phyloP scores from a whole-genome alignment of 2,888 invertebrate genomes.

The Eupsilia transversa region DNA sequence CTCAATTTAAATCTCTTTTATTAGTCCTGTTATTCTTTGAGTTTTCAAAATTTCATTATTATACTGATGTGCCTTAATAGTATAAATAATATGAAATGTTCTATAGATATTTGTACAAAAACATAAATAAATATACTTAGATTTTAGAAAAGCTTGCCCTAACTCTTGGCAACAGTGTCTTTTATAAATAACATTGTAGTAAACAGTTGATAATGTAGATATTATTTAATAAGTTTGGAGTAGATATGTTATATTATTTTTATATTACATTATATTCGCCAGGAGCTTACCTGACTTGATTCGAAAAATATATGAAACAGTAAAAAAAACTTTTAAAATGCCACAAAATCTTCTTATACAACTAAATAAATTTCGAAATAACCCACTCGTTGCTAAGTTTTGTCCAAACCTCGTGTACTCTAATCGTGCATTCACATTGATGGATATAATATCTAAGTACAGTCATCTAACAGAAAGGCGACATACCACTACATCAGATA shows the following conservation, averaged over 20 bases:
- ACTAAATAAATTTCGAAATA: not conserved
- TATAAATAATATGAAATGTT: constrained; percentile 3
- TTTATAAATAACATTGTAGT: not conserved
- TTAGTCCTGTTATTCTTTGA: not conserved
- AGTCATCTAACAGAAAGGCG: constrained; percentile 85
- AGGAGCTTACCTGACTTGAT: no score
- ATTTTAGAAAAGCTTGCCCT: not conserved
- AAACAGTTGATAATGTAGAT: not conserved
- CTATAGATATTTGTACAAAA: constrained; percentile 1
- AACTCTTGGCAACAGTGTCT: not conserved
- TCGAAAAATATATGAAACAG: not conserved
- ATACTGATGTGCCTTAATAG: not conserved
- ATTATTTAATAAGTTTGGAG: not conserved
- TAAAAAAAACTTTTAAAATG: not conserved
- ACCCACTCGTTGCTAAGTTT: constrained; percentile 53
- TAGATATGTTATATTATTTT: no score
- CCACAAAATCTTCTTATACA: not conserved
- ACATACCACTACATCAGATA: constrained; percentile 75
- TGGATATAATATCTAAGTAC: constrained; percentile 78
- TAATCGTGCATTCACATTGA: constrained; percentile 86
- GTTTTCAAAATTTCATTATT: not conserved
- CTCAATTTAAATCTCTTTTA: not conserved
- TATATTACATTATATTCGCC: no score
- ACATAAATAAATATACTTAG: not conserved
- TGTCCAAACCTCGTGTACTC: constrained; percentile 66